A percentile compares a stretch with the other conserved stretches of the same genome.
These are phyloP conservation scores for Thaumetopoea pityocampa DNA, from an alignment of 1,140 invertebrate genomes.

Conservation along the genomic window DNA sequence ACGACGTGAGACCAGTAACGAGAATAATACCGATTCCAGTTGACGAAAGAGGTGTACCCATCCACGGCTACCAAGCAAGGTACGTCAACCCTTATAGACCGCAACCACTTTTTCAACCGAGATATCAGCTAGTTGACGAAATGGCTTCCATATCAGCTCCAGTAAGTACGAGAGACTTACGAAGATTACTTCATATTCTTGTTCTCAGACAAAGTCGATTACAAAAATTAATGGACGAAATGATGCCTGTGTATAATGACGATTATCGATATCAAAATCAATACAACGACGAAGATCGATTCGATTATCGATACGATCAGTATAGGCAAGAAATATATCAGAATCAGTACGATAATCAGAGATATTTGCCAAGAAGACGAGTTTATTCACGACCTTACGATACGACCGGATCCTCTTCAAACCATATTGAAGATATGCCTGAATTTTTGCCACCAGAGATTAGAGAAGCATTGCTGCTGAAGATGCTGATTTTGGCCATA, in stretches of 20 bases:
- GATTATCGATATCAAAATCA: conserved; percentile 44
- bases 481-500: conserved; percentile 83
- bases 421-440: conserved; percentile 76
- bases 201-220: conserved; percentile 75
- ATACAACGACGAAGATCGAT: conserved; percentile 55
- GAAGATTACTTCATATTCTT: conserved; percentile 76
- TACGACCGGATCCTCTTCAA: conserved; percentile 56
- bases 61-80: conserved; percentile 56
- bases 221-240: conserved; percentile 73
- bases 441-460: conserved; percentile 81
- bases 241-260: conserved; percentile 51
- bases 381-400: conserved; percentile 65
- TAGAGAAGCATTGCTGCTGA: conserved; percentile 80
- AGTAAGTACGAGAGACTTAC: conserved; percentile 77
- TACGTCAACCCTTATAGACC: conserved; percentile 54
- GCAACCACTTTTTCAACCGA: conserved; percentile 45
- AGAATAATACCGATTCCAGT: conserved; percentile 57
- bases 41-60: conserved; percentile 58
- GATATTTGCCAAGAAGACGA: conserved; percentile 59
- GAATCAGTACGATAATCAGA: conserved; percentile 68
- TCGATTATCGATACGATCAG: conserved; percentile 57
- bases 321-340: conserved; percentile 55
- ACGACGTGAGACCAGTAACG: conserved; percentile 47
- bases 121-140: conserved; percentile 52
- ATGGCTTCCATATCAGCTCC: conserved; percentile 66